Evolutionary conservation across 92 coral and sea anemone genomes (phyloP).

Genomic region (Anthopleura xanthogrammica): DNA sequence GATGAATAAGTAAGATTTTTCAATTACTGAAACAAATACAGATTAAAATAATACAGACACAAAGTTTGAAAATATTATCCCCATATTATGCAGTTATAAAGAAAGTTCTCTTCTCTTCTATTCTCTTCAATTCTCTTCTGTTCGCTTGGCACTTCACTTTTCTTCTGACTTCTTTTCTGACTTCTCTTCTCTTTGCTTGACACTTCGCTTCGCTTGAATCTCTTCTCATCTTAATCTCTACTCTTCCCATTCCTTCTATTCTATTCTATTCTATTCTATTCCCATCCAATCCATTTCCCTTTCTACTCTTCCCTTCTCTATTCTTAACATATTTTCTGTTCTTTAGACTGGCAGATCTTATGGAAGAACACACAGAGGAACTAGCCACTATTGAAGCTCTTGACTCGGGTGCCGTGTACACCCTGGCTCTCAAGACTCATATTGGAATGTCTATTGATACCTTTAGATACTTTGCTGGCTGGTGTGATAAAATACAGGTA

Average conservation of each 20-base stretch:
- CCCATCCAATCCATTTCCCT: background rate
- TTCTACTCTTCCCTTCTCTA: background rate
- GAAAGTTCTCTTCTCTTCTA: too few relatives aligned
- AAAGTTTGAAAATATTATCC: too few relatives aligned
- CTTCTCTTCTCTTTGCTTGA: too few relatives aligned
- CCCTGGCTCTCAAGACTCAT: constrained; percentile 94
- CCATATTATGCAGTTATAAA: too few relatives aligned
- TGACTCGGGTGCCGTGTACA: constrained; percentile 98
- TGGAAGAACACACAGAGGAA: constrained; percentile 93
- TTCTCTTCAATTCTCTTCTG: too few relatives aligned
- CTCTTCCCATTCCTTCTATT: background rate
- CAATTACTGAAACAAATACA: background rate
- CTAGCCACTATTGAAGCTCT: constrained; percentile 92
- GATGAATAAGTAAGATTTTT: constrained; percentile 70
- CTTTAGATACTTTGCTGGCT: constrained; percentile 93
- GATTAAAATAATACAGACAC: too few relatives aligned
- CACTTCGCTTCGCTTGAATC: too few relatives aligned
- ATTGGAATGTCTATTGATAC: constrained; percentile 99
- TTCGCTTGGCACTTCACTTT: too few relatives aligned
- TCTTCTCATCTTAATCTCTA: background rate
- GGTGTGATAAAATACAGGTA: constrained; percentile 99
- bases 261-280: background rate
- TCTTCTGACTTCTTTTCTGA: too few relatives aligned
- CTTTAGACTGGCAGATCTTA: constrained; percentile 81
- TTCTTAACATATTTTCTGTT: too few relatives aligned